Base-by-base conservation (phyloP, 1,140 invertebrate genomes). In the Ruditapes philippinarum region DNA sequence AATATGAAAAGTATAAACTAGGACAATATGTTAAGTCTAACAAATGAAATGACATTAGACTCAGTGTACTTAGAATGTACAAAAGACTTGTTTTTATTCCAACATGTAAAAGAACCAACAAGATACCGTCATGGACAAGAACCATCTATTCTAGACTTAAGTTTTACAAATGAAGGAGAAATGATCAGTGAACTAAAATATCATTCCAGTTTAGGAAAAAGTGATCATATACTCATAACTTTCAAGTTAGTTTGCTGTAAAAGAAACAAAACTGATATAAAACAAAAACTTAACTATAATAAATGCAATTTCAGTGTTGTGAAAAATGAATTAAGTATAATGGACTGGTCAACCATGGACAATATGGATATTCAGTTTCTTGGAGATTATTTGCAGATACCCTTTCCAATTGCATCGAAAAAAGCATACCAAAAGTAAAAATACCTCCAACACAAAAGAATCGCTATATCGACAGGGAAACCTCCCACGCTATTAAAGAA, bases 291-390 rank as follows among this genome's bases (percentile, higher is more conserved):
- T 7, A 78, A 89, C 0, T 89, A 49, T 40, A 42, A 31, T 28
- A 88, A 78, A 65, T 42, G 54, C 0, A 22, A 83, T 38, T 89
- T 82, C 68, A 74, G 31, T 0, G 22, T 36, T 7, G 83, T 89
- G 38, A 3, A 12, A 42, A 31, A 96, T 98, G 98, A 95, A 98
- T 95, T 98, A 31, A 65, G 5, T 9, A 36, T 3, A 17, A 33
- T 4, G 2, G n/a, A 65, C 5, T 65, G 62, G 62, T 31, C 33
- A 57, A 22, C 5, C 3, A 22, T 11, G 3, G 51, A 57, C 5
- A 19, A n/a, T 57, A 9, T 57, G 22, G 62, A 19, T 5, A 65
- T 65, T 36, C 25, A 65, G 11, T 33, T 1, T 65, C 33, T 36
- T 65, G 62, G 25, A 31, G 9, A 5, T 3, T 5, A 11, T 65